Evolutionary conservation across 2,797 vertebrate species (phyloP).

Genomic region (Zalophus californianus): DNA sequence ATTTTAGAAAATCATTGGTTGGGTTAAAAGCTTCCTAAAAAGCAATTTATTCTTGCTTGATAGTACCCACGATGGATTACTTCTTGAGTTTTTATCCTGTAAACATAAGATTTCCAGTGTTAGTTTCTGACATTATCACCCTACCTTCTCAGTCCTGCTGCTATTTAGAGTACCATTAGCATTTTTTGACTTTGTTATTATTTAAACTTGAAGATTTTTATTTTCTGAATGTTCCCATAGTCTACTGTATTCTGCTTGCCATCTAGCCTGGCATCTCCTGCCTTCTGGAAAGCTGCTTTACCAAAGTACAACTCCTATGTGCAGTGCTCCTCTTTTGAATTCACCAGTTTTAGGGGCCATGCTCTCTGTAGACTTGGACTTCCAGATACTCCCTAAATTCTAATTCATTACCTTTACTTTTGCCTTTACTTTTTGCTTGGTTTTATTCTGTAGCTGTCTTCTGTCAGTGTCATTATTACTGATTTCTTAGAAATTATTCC

Average conservation of each 20-base stretch:
- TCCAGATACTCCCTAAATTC: neutral
- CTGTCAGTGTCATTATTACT: neutral
- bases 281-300: too few species aligned
- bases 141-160: neutral
- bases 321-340: neutral
- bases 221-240: neutral
- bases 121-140: neutral
- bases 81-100: neutral
- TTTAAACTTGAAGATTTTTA: neutral
- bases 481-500: neutral
- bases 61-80: neutral
- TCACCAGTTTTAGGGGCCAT: neutral
- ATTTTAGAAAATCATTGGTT: neutral
- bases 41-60: neutral
- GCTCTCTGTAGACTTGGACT: neutral
- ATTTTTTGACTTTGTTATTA: neutral
- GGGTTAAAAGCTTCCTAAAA: neutral
- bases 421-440: neutral
- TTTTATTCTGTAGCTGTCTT: neutral
- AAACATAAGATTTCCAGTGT: neutral
- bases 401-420: neutral
- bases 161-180: neutral
- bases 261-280: neutral
- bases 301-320: accelerated
- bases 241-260: neutral